These are phyloP conservation scores for Drosophila micromelanica DNA, from an alignment of 1,140 invertebrate genomes.

Conservation along the genomic window DNA sequence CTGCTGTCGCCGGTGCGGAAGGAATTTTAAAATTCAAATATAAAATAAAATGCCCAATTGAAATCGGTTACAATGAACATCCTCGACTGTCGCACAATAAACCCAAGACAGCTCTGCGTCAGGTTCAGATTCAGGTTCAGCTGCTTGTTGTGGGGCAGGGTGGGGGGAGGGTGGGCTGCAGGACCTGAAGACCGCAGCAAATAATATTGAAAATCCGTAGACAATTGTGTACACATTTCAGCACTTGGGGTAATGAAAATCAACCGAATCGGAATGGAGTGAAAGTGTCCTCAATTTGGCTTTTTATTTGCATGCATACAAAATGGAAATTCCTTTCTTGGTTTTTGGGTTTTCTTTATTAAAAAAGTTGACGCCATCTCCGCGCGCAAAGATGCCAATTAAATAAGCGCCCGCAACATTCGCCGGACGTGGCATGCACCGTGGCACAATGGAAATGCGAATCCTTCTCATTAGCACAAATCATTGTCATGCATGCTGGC, in stretches of 20 bases:
- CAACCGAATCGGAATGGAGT: constrained; percentile 61
- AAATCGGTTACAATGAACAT: constrained; percentile 75
- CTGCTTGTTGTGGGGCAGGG: constrained; percentile 12
- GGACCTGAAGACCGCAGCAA: constrained; percentile 64
- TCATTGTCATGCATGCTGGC: constrained; percentile 66
- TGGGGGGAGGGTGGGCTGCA: not conserved
- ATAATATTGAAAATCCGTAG: constrained; percentile 82
- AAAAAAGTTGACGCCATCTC: constrained; percentile 61
- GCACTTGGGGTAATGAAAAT: constrained; percentile 73
- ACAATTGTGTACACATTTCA: constrained; percentile 73
- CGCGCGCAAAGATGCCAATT: constrained; percentile 55
- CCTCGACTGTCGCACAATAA: constrained; percentile 54
- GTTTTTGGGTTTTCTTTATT: constrained; percentile 60
- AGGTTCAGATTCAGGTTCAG: constrained; percentile 40
- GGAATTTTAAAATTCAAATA: constrained; percentile 84
- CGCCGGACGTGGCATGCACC: constrained; percentile 23
- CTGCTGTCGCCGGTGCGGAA: constrained; percentile 73
- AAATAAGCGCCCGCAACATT: constrained; percentile 54
- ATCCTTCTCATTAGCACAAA: constrained; percentile 69
- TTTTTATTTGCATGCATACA: constrained; percentile 56
- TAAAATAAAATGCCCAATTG: constrained; percentile 84
- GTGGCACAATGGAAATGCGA: constrained; percentile 23
- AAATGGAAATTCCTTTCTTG: constrained; percentile 41
- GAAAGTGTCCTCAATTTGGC: constrained; percentile 59
- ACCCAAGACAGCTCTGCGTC: constrained; percentile 53